phyloP scores from a whole-genome alignment of 2,888 invertebrate genomes.

The Beris chalybata region DNA sequence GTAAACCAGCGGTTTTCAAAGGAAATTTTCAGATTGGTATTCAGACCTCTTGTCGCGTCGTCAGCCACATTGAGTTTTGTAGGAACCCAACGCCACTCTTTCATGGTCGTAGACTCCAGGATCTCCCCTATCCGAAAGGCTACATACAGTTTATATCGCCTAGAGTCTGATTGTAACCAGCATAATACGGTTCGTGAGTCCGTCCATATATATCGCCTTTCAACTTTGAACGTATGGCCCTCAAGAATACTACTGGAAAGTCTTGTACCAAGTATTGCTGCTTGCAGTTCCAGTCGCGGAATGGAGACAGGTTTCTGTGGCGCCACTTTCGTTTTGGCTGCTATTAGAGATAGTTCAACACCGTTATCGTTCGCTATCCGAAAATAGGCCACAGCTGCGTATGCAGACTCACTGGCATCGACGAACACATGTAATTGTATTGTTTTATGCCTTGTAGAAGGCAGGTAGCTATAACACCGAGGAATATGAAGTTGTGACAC shows the following conservation, averaged over 20 bases:
- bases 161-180: slow-evolving; percentile 33
- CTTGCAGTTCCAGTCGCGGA: slow-evolving; percentile 30
- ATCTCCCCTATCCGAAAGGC: slow-evolving; percentile 35
- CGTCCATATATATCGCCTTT: not conserved
- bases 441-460: not conserved
- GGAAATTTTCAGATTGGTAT: not conserved
- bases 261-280: slow-evolving; percentile 13
- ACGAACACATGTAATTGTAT: slow-evolving; percentile 23
- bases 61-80: slow-evolving; percentile 33
- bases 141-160: slow-evolving; percentile 35
- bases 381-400: slow-evolving; percentile 10
- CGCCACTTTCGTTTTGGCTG: slow-evolving; percentile 15
- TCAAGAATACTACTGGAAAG: slow-evolving; percentile 5
- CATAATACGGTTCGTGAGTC: slow-evolving; percentile 8
- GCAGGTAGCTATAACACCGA: slow-evolving; percentile 35
- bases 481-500: slow-evolving; percentile 34
- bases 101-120: slow-evolving; percentile 29
- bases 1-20: slow-evolving; percentile 22
- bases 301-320: slow-evolving; percentile 31
- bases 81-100: slow-evolving; percentile 34
- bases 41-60: slow-evolving; percentile 34
- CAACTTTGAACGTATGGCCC: not conserved
- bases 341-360: not conserved
- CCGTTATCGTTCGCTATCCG: slow-evolving; percentile 2
- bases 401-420: slow-evolving; percentile 10